Evolutionary conservation across 2,797 vertebrate genomes (phyloP).

Genomic region (Lates japonicus): DNA sequence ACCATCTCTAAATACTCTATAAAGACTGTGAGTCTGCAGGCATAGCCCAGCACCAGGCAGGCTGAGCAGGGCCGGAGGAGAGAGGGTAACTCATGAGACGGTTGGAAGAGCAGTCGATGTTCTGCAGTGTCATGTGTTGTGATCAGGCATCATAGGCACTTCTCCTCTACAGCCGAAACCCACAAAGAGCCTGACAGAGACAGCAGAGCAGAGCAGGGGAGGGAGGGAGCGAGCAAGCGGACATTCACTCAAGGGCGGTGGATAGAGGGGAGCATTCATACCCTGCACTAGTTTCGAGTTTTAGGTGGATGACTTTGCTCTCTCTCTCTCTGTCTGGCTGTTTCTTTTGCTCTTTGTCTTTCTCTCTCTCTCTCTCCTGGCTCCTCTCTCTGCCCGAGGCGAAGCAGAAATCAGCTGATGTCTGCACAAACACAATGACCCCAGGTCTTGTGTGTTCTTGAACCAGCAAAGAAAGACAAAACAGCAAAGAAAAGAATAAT

Average conservation of each 20-base stretch:
- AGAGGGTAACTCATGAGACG: too few species aligned
- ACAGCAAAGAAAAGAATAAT: slow-evolving; percentile 27
- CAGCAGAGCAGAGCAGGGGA: slow-evolving; percentile 22
- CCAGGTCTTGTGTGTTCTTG: slow-evolving; percentile 60
- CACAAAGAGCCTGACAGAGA: slow-evolving; percentile 57
- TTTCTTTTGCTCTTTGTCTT: slow-evolving; percentile 38
- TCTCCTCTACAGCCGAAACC: too few species aligned
- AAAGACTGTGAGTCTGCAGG: slow-evolving; percentile 31
- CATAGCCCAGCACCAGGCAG: too few species aligned
- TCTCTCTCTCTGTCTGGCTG: slow-evolving; percentile 17
- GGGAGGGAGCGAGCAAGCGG: slow-evolving; percentile 40
- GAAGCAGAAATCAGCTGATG: slow-evolving; percentile 72
- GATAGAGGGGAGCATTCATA: slow-evolving; percentile 36
- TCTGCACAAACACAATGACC: slow-evolving; percentile 74
- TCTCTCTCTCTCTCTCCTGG: slow-evolving; percentile 39
- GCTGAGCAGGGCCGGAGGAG: too few species aligned
- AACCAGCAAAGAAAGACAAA: slow-evolving; percentile 58
- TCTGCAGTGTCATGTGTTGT: too few species aligned
- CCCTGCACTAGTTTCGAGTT: slow-evolving; percentile 44
- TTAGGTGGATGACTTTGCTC: slow-evolving; percentile 67
- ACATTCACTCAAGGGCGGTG: slow-evolving; percentile 51
- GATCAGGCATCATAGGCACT: too few species aligned
- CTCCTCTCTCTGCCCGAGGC: slow-evolving; percentile 47
- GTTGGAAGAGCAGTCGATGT: too few species aligned
- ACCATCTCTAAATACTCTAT: slow-evolving; percentile 30